Base-by-base conservation (phyloP, 2,797 vertebrate species). In the Falco cherrug region DNA sequence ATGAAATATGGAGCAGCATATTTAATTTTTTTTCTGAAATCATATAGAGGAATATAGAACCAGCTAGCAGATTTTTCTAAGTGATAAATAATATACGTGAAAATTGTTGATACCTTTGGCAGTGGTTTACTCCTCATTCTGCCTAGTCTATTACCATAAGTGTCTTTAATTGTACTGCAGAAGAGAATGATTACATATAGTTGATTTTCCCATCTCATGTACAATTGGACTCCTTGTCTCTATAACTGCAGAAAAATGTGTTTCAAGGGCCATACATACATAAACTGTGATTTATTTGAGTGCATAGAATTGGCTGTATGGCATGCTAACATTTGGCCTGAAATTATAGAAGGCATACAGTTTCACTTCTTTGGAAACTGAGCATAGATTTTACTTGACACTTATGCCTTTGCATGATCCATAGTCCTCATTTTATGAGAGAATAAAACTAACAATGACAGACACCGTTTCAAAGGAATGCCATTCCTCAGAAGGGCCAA, bases 301-400 rank as follows among this genome's bases (percentile, higher is more conserved):
- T 69, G 56, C 31, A 13, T 48, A 51, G 37, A 83, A 68, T 75
- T 0, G 1, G 45, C 68, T 90, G 41, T 74, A 11, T 53, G 54
- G 56, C 75, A 71, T n/a, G 37, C 50, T 41, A 86, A n/a, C 15
- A 45, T 45, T 91, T 70, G 48, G 43, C 37, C 41, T 84, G 79
- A 81, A 92, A 89, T 89, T 92, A 56, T 7, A 67, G 54, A 81
- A 91, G 70, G n/a, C 68, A 39, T 22, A 63, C 73, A 92, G 11
- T 92, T 89, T 51, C n/a, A 37, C 33, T 84, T 83, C 56, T 71
- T 50, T 28, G 45, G 57, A 75, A 93, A 78, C 51, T 59, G 64
- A 74, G 21, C 37, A 54, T 82, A 77, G 64, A 89, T 95, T 92
- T 95, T 94, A 41, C 61, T 75, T 92, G 87, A 89, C 54, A 65